Percentiles rank a stretch among this genome's conserved stretches.
These are phyloP conservation scores for Melanostoma mellinum DNA, from an alignment of 2,888 invertebrate genomes.

Conservation along the genomic window DNA sequence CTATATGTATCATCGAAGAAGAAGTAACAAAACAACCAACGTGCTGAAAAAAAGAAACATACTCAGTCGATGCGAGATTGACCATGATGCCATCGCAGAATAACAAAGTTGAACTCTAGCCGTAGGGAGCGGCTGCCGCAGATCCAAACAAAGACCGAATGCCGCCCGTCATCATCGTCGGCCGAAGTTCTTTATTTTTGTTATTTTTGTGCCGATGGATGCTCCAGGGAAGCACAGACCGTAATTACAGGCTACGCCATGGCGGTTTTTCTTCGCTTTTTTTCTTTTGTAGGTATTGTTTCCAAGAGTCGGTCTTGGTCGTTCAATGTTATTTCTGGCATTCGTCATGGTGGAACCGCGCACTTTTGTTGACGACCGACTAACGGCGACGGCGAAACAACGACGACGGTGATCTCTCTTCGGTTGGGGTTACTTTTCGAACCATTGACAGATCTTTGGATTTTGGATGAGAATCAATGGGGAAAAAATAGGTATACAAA, in stretches of 20 bases:
- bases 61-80: conserved; percentile 59
- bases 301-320: conserved; percentile 48
- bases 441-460: conserved; percentile 70
- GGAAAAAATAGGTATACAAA: conserved; percentile 32
- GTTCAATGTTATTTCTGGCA: conserved; percentile 66
- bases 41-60: conserved; percentile 24
- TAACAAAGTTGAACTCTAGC: conserved; percentile 63
- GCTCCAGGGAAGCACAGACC: conserved; percentile 53
- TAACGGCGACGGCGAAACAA: background rate
- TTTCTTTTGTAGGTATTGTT: conserved; percentile 35
- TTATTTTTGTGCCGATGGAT: conserved; percentile 39
- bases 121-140: conserved; percentile 42
- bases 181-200: conserved; percentile 10
- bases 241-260: conserved; percentile 64
- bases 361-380: conserved; percentile 55
- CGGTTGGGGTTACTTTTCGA: conserved; percentile 39
- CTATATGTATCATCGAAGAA: conserved; percentile 38
- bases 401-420: conserved; percentile 40
- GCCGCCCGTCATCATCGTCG: conserved; percentile 47
- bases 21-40: conserved; percentile 12
- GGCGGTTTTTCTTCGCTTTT: conserved; percentile 55
- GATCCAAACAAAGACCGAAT: conserved; percentile 66
- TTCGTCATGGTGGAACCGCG: conserved; percentile 65
- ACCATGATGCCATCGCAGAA: conserved; percentile 51
- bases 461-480: conserved; percentile 55